phyloP scores from a whole-genome alignment of 2,888 invertebrate species.

The Yponomeuta plumbellus region DNA sequence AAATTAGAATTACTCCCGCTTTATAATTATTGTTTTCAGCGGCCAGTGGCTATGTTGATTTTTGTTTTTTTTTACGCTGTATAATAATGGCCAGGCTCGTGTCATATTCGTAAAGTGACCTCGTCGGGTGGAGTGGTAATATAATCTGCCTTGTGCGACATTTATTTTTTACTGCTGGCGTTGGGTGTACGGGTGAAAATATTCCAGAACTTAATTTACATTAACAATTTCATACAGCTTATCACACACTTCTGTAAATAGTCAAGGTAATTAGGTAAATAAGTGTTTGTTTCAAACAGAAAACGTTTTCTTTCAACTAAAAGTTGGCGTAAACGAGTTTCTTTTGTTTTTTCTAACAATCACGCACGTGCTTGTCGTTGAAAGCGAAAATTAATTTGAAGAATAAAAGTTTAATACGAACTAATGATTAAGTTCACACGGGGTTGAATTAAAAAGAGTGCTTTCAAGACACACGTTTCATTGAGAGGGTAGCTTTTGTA shows the following conservation, averaged over 20 bases:
- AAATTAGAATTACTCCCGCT: constrained; percentile 77
- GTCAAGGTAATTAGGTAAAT: no score
- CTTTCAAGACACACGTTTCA: not conserved
- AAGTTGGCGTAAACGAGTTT: not conserved
- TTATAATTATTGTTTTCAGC: constrained; percentile 73
- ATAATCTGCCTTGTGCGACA: not conserved
- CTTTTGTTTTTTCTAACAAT: constrained; percentile 6
- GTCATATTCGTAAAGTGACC: constrained; percentile 1
- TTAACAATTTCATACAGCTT: no score
- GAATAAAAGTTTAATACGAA: constrained; percentile 9
- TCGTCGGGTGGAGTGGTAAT: not conserved
- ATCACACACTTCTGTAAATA: no score
- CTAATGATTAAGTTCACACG: constrained; percentile 32
- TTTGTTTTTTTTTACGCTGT: constrained; percentile 22
- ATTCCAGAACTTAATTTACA: no score
- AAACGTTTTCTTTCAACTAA: not conserved
- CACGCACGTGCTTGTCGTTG: not conserved
- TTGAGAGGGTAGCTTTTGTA: not conserved
- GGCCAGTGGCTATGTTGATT: constrained; percentile 56
- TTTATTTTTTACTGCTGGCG: not conserved
- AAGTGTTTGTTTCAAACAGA: no score
- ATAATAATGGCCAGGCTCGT: not conserved
- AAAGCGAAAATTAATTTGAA: not conserved
- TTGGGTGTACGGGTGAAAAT: no score
- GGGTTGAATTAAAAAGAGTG: constrained; percentile 12